Base-by-base conservation (phyloP, 2,797 vertebrate genomes). In the Crocodylus rhombifer region DNA sequence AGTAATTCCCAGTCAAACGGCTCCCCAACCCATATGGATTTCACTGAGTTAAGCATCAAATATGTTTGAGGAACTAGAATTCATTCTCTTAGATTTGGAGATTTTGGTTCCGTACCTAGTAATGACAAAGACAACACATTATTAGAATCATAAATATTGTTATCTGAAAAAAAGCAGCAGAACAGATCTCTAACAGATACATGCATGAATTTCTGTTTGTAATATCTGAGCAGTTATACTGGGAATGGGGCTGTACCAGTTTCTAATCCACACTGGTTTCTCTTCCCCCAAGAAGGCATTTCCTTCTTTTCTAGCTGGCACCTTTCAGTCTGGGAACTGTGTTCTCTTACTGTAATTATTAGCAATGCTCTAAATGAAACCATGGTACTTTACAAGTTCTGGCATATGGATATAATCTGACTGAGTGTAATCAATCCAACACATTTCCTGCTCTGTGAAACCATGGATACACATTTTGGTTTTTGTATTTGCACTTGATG, bases 391-490 rank as follows among this genome's bases (percentile, higher is more conserved):
- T 78, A 79, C 63, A 65, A 64, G 82, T 83, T n/a, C 58, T 55
- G 77, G 76, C 88, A 94, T 92, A 97, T 89, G 90, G 89, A 82
- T 86, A 14, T 81, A 77, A 86, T 87, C 69, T 88, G 62, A 57
- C 57, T 13, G 87, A 64, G 80, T 73, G 23, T 94, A 93, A 85
- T 77, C 51, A 89, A 76, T 89, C 87, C 36, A 89, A 91, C 87
- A 94, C 3, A 6, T 61, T 69, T 76, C 91, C 93, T 91, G 77
- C 83, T 61, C 51, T 82, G 61, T 16, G 64, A 93, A 89, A 61
- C 94, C 93, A 93, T 95, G 95, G 91, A 93, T 89, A 96, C 95
- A 94, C 91, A 81, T 76, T 94, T 91, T 93, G 91, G 93, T 89
- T 81, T 84, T 91, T 82, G 87, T 96, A 96, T 95, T 97, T 97